phyloP scores from a whole-genome alignment of 2,113 vertebrate genomes.

The Ophiodon elongatus region DNA sequence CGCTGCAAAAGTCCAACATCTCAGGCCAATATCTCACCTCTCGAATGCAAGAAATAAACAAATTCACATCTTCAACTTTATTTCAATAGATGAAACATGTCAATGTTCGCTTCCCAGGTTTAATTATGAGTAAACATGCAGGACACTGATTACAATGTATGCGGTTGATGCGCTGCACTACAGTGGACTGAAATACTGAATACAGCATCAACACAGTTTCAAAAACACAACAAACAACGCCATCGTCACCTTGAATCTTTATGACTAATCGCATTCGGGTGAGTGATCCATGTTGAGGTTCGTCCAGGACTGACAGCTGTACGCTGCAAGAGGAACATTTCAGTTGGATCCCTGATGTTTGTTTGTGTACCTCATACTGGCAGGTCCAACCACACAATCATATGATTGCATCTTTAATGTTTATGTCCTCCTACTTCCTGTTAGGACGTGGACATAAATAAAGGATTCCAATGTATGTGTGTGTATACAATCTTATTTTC shows the following conservation, averaged over 20 bases:
- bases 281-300: background rate
- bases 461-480: conserved; percentile 60
- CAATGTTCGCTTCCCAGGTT: background rate
- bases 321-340: conserved; percentile 22
- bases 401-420: conserved; percentile 75
- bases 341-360: conserved; percentile 57
- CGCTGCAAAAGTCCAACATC: background rate
- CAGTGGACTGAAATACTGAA: background rate
- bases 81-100: background rate
- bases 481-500: conserved; percentile 19
- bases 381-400: conserved; percentile 59
- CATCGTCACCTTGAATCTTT: background rate
- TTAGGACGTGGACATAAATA: conserved; percentile 79
- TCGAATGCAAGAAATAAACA: background rate
- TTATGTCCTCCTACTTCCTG: conserved; percentile 79
- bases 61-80: background rate
- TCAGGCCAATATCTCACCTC: background rate
- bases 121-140: background rate
- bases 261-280: background rate
- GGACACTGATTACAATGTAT: background rate
- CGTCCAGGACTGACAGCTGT: conserved; percentile 9
- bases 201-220: background rate
- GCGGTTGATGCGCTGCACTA: background rate
- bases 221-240: background rate
- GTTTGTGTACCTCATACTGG: conserved; percentile 59